These are phyloP conservation scores for Halichoeres trimaculatus DNA, from an alignment of 2,113 vertebrate species.

Conservation along the genomic window DNA sequence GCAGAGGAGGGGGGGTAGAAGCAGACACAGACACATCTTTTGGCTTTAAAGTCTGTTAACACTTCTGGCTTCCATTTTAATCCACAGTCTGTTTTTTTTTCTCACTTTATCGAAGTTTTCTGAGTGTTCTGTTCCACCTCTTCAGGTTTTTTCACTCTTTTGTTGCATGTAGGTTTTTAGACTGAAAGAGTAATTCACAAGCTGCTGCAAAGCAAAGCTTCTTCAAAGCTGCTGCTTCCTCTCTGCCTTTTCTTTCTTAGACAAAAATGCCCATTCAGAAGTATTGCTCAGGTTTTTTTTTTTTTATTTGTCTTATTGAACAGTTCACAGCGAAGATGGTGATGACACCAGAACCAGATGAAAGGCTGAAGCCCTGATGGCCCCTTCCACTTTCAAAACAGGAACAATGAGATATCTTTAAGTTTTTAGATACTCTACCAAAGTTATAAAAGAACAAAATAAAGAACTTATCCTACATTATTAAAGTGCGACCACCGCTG, in stretches of 20 bases:
- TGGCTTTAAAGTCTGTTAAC: too few relatives aligned
- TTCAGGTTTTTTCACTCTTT: background rate
- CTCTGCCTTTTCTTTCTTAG: background rate
- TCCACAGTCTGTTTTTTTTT: too few relatives aligned
- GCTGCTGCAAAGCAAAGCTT: background rate
- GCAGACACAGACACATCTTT: too few relatives aligned
- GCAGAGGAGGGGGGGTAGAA: too few relatives aligned
- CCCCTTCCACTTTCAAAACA: background rate
- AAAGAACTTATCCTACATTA: background rate
- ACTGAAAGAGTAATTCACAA: background rate
- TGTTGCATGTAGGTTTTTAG: background rate
- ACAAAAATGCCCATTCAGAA: slow-evolving; percentile 5
- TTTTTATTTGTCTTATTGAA: too few relatives aligned
- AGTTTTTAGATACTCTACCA: background rate
- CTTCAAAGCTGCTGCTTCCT: background rate
- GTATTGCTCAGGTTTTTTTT: background rate
- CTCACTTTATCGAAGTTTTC: too few relatives aligned
- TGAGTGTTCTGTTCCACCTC: background rate
- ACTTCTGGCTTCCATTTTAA: too few relatives aligned
- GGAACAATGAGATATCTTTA: background rate
- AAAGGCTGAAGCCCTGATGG: background rate
- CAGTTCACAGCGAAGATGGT: background rate
- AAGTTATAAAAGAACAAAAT: background rate
- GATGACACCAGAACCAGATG: slow-evolving; percentile 3
- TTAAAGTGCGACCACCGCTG: background rate